These are phyloP conservation scores for Trichomycterus rosablanca DNA, from an alignment of 2,113 vertebrate species.

Conservation along the genomic window DNA sequence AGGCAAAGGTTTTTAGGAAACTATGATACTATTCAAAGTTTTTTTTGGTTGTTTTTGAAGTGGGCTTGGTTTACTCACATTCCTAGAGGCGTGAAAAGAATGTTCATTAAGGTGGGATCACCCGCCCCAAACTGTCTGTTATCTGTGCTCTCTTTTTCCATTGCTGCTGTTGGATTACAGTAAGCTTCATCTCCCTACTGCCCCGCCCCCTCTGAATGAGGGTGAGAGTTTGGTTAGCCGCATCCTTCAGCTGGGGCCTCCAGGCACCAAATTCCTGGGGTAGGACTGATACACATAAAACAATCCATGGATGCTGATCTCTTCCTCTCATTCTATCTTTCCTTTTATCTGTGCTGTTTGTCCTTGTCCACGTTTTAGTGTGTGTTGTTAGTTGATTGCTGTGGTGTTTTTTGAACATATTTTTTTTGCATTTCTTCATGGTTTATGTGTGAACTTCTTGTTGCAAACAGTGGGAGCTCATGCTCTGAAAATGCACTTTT, in stretches of 20 bases:
- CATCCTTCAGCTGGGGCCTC: conserved; percentile 99
- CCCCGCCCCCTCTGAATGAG: conserved; percentile 99
- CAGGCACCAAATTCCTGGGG: conserved; percentile 99
- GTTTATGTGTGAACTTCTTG: conserved; percentile 23
- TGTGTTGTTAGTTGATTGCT: conserved; percentile 23
- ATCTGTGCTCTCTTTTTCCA: conserved; percentile 81
- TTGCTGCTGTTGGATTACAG: conserved; percentile 93
- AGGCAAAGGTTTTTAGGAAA: no score
- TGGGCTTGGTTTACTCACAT: background rate
- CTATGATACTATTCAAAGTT: background rate
- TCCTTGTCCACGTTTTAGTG: conserved; percentile 1
- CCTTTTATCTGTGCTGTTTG: conserved; percentile 61
- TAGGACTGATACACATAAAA: conserved; percentile 89
- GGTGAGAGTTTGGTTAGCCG: conserved; percentile 99
- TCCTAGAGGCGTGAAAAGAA: background rate
- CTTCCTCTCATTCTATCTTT: conserved; percentile 63
- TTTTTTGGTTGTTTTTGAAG: background rate
- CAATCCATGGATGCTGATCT: conserved; percentile 88
- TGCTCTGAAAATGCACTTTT: background rate
- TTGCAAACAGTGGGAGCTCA: background rate
- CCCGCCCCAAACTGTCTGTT: conserved; percentile 64
- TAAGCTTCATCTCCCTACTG: conserved; percentile 98
- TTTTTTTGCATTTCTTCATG: conserved; percentile 27
- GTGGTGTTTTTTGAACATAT: conserved; percentile 9
- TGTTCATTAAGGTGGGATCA: conserved; percentile 1